A percentile compares a stretch with the other conserved stretches of the same genome.
Conservation (phyloP, 2,797 vertebrate species). For the Hapalemur alaotrensis region DNA sequence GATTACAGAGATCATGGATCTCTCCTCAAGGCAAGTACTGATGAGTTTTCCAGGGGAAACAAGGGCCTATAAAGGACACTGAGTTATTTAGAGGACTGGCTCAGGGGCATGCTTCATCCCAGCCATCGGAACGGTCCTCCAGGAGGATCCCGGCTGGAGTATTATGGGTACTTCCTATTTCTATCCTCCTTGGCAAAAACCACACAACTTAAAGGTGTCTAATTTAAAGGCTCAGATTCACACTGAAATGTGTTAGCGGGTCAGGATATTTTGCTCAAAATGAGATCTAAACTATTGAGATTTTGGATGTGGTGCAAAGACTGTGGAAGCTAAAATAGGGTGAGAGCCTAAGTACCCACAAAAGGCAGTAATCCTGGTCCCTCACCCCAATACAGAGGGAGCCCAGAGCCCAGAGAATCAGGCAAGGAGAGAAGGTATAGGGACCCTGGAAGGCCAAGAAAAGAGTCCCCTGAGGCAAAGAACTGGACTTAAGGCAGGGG, state of each 20-base stretch:
- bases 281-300: not conserved
- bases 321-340: not conserved
- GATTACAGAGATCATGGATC: not conserved
- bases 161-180: not conserved
- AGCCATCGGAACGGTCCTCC: not conserved
- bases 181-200: constrained; percentile 16
- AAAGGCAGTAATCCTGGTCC: constrained; percentile 47
- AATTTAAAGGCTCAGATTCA: constrained; percentile 43
- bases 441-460: constrained; percentile 61
- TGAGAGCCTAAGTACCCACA: not conserved
- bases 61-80: not conserved
- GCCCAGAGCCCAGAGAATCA: constrained; percentile 48
- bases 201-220: not conserved
- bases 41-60: not conserved
- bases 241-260: not conserved
- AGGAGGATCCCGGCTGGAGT: not conserved
- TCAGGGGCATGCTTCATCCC: not conserved
- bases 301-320: constrained; percentile 19
- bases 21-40: not conserved
- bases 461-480: constrained; percentile 74
- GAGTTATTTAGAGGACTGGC: not conserved
- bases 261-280: constrained; percentile 29
- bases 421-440: constrained; percentile 15
- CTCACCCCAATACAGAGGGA: not conserved
- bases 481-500: constrained; percentile 75